Evolutionary conservation across 2,888 invertebrate genomes (phyloP).

Genomic region (Pachliopta kotzebuea): DNA sequence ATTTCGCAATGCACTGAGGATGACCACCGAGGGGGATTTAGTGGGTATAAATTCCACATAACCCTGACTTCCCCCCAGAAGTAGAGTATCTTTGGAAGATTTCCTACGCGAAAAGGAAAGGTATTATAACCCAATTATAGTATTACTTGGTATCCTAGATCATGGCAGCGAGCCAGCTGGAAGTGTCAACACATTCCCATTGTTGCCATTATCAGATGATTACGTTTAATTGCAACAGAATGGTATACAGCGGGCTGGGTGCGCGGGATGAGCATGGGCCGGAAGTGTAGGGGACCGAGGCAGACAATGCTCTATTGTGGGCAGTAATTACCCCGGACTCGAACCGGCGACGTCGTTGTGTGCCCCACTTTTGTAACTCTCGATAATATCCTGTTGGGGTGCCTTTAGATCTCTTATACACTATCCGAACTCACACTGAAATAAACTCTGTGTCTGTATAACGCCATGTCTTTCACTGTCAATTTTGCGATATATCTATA

Average conservation of each 20-base stretch:
- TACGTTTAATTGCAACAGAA: constrained; percentile 16
- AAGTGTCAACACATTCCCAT: constrained; percentile 12
- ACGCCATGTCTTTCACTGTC: no score
- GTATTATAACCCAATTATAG: no score
- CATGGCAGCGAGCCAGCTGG: not conserved
- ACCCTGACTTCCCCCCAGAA: no score
- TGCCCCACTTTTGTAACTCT: constrained; percentile 42
- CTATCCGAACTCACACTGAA: not conserved
- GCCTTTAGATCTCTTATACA: constrained; percentile 19
- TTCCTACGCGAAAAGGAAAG: no score
- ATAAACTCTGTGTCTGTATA: no score
- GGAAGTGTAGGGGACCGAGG: constrained; percentile 57
- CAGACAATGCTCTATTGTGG: constrained; percentile 73
- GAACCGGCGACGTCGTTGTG: constrained; percentile 50
- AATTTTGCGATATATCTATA: no score
- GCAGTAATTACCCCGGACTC: constrained; percentile 55
- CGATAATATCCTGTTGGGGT: constrained; percentile 29
- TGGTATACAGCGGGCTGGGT: constrained; percentile 30
- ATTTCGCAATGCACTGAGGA: no score
- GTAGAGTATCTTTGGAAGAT: no score
- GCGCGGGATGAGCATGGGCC: constrained; percentile 52
- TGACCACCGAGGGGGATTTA: no score
- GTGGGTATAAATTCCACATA: no score
- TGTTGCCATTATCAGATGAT: constrained; percentile 12
- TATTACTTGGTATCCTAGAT: no score